phyloP scores from a whole-genome alignment of 2,797 vertebrate species.

The Lacerta viridis region DNA sequence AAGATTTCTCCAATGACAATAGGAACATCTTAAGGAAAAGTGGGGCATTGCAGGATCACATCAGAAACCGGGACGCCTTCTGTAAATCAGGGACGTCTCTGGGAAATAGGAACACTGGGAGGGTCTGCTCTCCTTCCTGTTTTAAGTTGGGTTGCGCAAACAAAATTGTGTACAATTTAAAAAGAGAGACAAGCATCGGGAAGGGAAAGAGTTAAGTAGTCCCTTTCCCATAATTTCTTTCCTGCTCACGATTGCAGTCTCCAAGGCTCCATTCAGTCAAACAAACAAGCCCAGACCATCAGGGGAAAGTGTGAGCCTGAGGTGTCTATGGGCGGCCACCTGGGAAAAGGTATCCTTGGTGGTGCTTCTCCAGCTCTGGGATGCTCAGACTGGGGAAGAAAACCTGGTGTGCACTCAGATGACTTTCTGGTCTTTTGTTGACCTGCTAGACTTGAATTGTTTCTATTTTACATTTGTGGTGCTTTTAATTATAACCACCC shows the following conservation, averaged over 20 bases:
- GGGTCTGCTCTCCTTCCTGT: neutral
- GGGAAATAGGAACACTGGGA: too few species aligned
- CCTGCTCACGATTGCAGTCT: neutral
- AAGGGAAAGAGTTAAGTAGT: neutral
- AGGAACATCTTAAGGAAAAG: too few species aligned
- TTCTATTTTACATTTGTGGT: neutral
- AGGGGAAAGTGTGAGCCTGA: neutral
- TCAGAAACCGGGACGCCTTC: too few species aligned
- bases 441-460: neutral
- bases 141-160: neutral
- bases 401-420: neutral
- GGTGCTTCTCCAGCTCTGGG: neutral
- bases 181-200: neutral
- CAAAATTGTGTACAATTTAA: neutral
- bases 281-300: neutral
- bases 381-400: too few species aligned
- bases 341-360: too few species aligned
- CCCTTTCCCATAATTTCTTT: neutral
- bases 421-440: neutral
- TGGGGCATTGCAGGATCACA: too few species aligned
- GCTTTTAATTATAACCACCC: neutral
- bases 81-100: too few species aligned
- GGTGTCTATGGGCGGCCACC: neutral
- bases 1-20: too few species aligned
- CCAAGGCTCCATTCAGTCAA: neutral